Evolutionary conservation across 2,797 vertebrate genomes (phyloP).

Genomic region (Eleutherodactylus coqui): DNA sequence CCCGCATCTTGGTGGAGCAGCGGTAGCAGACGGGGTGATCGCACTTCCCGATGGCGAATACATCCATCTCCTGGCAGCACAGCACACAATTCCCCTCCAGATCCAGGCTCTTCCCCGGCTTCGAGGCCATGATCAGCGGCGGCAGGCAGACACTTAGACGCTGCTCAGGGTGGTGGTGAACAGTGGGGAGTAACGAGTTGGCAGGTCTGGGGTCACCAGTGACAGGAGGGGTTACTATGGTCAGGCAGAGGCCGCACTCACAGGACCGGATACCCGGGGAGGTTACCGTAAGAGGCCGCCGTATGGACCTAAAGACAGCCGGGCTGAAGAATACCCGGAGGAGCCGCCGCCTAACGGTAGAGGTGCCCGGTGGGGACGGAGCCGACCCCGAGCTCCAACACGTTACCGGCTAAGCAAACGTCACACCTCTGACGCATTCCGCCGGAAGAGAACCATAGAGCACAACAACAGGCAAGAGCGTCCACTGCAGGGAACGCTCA

Average conservation of each 20-base stretch:
- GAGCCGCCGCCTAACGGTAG: neutral
- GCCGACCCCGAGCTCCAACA: neutral
- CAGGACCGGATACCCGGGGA: too few species aligned
- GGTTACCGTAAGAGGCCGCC: too few species aligned
- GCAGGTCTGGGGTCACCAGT: neutral
- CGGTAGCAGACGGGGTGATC: constrained; percentile 97
- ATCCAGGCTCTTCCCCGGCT: constrained; percentile 57
- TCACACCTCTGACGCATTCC: constrained; percentile 34
- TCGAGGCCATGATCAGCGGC: constrained; percentile 71
- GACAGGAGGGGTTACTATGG: neutral
- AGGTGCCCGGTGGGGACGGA: neutral
- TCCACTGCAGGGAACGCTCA: neutral
- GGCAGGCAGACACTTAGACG: neutral
- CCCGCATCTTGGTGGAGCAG: constrained; percentile 97
- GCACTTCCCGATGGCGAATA: constrained; percentile 93
- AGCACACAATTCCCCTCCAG: constrained; percentile 82
- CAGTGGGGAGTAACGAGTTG: neutral
- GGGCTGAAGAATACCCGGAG: neutral
- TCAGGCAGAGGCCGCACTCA: neutral
- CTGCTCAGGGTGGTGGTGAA: neutral
- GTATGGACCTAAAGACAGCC: neutral
- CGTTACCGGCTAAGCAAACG: constrained; percentile 52
- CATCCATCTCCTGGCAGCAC: constrained; percentile 93
- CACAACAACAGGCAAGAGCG: neutral
- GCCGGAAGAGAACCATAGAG: constrained; percentile 43